Conservation (phyloP, 2,113 vertebrate genomes). For the Myotis davidii region DNA sequence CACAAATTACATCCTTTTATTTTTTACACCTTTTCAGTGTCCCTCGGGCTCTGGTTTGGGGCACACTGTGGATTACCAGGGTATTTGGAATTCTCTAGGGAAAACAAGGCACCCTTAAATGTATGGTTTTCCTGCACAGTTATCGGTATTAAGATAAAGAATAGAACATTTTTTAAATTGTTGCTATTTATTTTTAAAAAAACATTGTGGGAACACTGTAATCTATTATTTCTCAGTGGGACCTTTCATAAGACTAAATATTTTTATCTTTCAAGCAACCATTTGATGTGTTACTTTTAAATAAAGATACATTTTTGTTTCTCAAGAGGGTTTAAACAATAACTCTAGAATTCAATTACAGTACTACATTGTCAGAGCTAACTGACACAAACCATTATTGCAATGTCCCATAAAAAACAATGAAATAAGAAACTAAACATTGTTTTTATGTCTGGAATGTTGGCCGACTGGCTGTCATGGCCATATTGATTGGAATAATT, state of each 20-base stretch:
- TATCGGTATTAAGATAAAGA: neutral
- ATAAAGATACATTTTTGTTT: conserved; percentile 39
- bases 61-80: neutral
- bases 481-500: conserved; percentile 31
- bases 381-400: conserved; percentile 23
- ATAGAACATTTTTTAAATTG: neutral
- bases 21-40: neutral
- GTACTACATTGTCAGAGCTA: neutral
- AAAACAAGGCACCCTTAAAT: neutral
- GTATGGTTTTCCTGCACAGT: neutral
- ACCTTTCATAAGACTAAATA: conserved; percentile 27
- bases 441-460: conserved; percentile 37
- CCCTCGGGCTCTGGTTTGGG: neutral
- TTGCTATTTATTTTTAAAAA: neutral
- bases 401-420: conserved; percentile 26
- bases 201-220: neutral
- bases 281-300: conserved; percentile 32
- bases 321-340: conserved; percentile 37
- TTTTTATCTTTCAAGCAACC: conserved; percentile 46
- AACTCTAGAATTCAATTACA: conserved; percentile 28
- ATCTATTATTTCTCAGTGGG: conserved; percentile 5
- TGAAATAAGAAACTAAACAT: conserved; percentile 26
- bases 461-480: neutral
- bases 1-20: neutral
- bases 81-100: neutral